These are phyloP conservation scores for Rhabditoides inermis DNA, from an alignment of 2,888 invertebrate genomes.

Conservation along the genomic window DNA sequence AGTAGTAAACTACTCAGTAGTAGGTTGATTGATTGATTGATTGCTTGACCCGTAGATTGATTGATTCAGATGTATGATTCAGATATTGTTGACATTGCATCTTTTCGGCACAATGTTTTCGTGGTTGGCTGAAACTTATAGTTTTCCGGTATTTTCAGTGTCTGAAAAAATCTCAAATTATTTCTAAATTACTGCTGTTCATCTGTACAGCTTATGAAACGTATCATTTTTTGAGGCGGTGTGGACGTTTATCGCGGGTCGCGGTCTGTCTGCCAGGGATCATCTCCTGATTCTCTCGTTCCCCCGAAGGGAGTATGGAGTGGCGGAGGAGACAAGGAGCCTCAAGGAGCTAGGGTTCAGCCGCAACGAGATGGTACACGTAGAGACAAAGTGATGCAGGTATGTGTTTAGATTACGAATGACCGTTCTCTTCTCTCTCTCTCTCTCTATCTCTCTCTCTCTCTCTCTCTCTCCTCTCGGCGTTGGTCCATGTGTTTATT, in stretches of 20 bases:
- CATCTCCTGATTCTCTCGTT: slow-evolving; percentile 23
- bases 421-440: no score
- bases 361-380: slow-evolving; percentile 30
- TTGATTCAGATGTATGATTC: no score
- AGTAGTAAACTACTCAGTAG: no score
- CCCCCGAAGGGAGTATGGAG: slow-evolving; percentile 27
- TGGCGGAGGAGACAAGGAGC: slow-evolving; percentile 11
- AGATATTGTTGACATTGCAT: no score
- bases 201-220: neutral
- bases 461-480: neutral
- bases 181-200: no score
- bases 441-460: neutral
- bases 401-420: no score
- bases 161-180: no score
- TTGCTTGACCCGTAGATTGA: neutral
- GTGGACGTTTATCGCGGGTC: slow-evolving; percentile 22
- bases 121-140: no score
- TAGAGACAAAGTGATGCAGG: slow-evolving; percentile 26
- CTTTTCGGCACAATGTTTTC: no score
- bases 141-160: no score
- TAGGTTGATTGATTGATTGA: no score
- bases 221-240: slow-evolving; percentile 19
- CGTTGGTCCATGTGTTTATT: neutral
- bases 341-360: slow-evolving; percentile 25
- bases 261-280: slow-evolving; percentile 11